A percentile compares a stretch with the other conserved stretches of the same genome.
phyloP scores from a whole-genome alignment of 2,888 invertebrate genomes.

The Ochropleura plecta region DNA sequence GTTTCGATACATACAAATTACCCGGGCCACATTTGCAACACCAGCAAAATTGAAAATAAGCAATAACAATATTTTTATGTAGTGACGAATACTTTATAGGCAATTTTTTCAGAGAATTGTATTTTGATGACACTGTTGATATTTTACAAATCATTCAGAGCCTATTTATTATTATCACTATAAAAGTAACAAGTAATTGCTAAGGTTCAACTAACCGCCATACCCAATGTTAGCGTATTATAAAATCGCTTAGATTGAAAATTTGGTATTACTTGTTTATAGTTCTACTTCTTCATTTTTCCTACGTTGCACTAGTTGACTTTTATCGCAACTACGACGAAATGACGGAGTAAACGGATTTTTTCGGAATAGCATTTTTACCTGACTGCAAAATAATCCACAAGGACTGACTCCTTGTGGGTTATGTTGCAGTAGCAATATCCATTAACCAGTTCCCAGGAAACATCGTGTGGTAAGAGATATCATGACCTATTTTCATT shows the following conservation, averaged over 20 bases:
- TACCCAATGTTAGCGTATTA: background rate
- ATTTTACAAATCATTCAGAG: constrained; percentile 30
- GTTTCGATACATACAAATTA: constrained; percentile 58
- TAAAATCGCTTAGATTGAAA: background rate
- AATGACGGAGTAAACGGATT: constrained; percentile 13
- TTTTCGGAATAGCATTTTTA: background rate
- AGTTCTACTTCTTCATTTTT: constrained; percentile 6
- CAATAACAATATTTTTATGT: constrained; percentile 63
- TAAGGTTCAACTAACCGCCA: background rate
- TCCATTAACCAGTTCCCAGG: constrained; percentile 9
- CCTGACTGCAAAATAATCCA: background rate
- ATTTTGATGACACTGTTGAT: constrained; percentile 46
- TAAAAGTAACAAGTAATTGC: background rate
- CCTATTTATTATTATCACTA: constrained; percentile 5
- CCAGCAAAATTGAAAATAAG: constrained; percentile 58
- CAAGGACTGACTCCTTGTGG: background rate
- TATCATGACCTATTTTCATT: constrained; percentile 8
- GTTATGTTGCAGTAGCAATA: constrained; percentile 12
- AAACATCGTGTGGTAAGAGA: constrained; percentile 1
- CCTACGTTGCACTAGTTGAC: background rate
- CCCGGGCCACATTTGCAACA: constrained; percentile 45
- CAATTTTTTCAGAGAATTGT: constrained; percentile 50
- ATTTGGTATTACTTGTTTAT: background rate
- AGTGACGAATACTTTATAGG: constrained; percentile 57
- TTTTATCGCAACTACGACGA: background rate